These are phyloP conservation scores for Strix aluco DNA, from an alignment of 2,113 vertebrate species.

Conservation along the genomic window DNA sequence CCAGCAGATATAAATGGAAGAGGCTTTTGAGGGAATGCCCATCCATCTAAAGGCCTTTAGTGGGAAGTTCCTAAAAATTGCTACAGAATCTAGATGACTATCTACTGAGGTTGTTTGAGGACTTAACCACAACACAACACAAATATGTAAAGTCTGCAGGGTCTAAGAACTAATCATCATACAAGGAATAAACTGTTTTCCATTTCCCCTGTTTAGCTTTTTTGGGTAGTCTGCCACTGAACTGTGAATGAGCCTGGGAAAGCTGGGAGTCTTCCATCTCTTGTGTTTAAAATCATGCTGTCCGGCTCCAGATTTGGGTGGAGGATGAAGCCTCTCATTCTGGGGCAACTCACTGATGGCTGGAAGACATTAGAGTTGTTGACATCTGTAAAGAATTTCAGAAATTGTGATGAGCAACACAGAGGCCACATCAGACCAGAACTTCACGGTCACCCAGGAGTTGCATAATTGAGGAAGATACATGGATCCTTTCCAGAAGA, in stretches of 20 bases:
- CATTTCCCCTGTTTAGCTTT: not conserved
- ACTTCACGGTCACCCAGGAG: slow-evolving; percentile 12
- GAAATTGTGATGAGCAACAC: slow-evolving; percentile 20
- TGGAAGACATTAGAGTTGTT: slow-evolving; percentile 36
- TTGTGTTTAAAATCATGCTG: not conserved
- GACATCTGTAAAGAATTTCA: slow-evolving; percentile 45
- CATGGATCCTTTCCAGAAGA: slow-evolving; percentile 39
- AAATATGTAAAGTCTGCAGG: not conserved
- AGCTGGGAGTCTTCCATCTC: not conserved
- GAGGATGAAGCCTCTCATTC: slow-evolving; percentile 5
- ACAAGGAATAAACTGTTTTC: not conserved
- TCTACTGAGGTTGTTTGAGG: not conserved
- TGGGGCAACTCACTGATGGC: not conserved
- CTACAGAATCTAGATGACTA: slow-evolving; percentile 1
- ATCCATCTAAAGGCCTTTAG: not conserved
- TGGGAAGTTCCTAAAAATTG: slow-evolving; percentile 15
- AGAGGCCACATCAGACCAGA: slow-evolving; percentile 12
- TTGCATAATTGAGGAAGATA: slow-evolving; percentile 6
- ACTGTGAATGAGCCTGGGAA: slow-evolving; percentile 21
- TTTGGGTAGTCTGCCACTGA: not conserved
- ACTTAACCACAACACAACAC: not conserved
- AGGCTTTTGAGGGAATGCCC: not conserved
- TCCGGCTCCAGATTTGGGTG: not conserved
- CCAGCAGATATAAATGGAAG: not conserved
- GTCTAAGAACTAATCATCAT: not conserved